Percentiles rank a stretch among this genome's conserved stretches.
These are phyloP conservation scores for Heliornis fulica DNA, from an alignment of 2,113 vertebrate genomes.

Conservation along the genomic window DNA sequence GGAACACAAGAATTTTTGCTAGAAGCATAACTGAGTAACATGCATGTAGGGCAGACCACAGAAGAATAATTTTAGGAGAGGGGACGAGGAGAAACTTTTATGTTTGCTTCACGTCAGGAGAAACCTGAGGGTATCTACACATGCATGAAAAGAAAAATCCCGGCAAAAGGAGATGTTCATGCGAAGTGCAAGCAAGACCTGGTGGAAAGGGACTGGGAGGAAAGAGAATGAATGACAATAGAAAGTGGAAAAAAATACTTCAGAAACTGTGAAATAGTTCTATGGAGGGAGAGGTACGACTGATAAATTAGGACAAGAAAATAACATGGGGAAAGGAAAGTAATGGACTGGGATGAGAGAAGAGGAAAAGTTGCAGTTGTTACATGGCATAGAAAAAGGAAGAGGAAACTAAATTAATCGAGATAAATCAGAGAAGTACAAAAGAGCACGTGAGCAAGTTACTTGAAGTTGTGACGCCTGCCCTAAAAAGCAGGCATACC, in stretches of 20 bases:
- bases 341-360: neutral
- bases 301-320: neutral
- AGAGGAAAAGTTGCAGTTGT: neutral
- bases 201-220: neutral
- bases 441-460: neutral
- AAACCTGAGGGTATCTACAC: fast-evolving
- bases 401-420: neutral
- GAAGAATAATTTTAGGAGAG: neutral
- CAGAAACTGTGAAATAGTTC: neutral
- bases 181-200: neutral
- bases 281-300: neutral
- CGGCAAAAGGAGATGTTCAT: neutral
- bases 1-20: neutral
- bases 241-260: neutral
- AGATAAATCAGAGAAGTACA: neutral
- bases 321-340: neutral
- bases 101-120: neutral
- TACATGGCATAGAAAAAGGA: neutral
- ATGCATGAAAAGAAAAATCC: neutral
- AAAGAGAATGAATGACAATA: neutral
- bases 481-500: neutral
- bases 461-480: neutral
- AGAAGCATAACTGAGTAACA: neutral
- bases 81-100: neutral
- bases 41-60: neutral